These are phyloP conservation scores for Mizuhopecten yessoensis DNA, from an alignment of 1,140 invertebrate species.

Conservation along the genomic window DNA sequence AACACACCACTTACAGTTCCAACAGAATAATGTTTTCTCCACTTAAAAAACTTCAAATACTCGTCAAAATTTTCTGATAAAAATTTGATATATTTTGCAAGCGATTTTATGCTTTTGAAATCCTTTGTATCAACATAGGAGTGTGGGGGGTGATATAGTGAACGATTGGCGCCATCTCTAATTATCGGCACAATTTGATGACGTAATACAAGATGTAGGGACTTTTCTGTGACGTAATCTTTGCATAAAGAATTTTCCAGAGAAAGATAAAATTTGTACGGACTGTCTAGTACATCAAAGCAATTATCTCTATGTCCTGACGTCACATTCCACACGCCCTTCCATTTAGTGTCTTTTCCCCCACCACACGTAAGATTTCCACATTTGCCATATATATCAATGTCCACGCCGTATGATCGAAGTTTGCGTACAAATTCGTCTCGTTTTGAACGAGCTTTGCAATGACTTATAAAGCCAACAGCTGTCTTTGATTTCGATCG, in stretches of 20 bases:
- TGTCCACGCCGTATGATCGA: too few relatives aligned
- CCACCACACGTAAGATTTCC: constrained; percentile 85
- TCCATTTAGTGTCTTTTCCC: constrained; percentile 82
- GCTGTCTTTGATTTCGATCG: too few relatives aligned
- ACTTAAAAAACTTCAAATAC: constrained; percentile 75
- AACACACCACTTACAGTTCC: too few relatives aligned
- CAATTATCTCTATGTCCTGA: constrained; percentile 89
- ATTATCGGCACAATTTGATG: constrained; percentile 87
- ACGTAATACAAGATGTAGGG: constrained; percentile 84
- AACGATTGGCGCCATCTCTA: constrained; percentile 86
- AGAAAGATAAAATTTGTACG: constrained; percentile 79
- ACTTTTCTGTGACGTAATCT: constrained; percentile 97
- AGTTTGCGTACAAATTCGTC: too few relatives aligned
- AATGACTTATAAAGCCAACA: too few relatives aligned
- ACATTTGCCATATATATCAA: constrained; percentile 95
- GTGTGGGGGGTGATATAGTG: constrained; percentile 86
- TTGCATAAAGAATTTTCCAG: constrained; percentile 95
- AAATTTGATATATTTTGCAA: constrained; percentile 85
- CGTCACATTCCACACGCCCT: constrained; percentile 90
- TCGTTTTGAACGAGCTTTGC: too few relatives aligned
- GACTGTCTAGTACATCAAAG: constrained; percentile 46
- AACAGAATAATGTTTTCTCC: constrained; percentile 68
- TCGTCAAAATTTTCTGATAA: constrained; percentile 79
- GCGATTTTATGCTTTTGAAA: constrained; percentile 83
- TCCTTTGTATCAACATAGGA: constrained; percentile 87